Conservation (phyloP, 2,888 invertebrate species). For the Polymixis flavicincta region DNA sequence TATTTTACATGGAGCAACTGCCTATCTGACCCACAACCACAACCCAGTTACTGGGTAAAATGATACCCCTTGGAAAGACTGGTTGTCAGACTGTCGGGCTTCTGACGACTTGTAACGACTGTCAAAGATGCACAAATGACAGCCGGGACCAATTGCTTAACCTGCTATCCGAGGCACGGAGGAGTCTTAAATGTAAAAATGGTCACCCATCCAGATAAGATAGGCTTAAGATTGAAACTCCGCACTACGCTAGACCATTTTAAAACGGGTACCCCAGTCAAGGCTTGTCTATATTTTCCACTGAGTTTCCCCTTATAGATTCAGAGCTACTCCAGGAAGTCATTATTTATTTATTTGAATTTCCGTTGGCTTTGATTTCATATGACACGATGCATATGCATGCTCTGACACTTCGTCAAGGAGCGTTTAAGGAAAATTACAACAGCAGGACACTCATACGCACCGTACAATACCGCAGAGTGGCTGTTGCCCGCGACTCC, state of each 20-base stretch:
- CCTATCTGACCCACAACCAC: too few species aligned
- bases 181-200: too few species aligned
- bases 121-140: too few species aligned
- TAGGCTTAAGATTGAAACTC: too few species aligned
- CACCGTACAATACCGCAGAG: neutral
- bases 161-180: too few species aligned
- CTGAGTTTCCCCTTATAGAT: constrained; percentile 12
- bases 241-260: neutral
- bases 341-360: neutral
- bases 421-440: constrained; percentile 3
- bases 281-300: neutral
- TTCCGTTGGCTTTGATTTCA: constrained; percentile 12
- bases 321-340: neutral
- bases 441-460: neutral
- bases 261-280: neutral
- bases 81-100: too few species aligned
- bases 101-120: too few species aligned
- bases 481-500: neutral
- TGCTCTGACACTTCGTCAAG: neutral
- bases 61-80: too few species aligned
- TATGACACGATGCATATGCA: neutral
- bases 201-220: too few species aligned
- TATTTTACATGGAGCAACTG: too few species aligned
- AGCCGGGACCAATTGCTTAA: too few species aligned
- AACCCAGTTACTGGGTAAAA: too few species aligned